Conservation (phyloP, 2,888 invertebrate species). For the Cheilosia variabilis region DNA sequence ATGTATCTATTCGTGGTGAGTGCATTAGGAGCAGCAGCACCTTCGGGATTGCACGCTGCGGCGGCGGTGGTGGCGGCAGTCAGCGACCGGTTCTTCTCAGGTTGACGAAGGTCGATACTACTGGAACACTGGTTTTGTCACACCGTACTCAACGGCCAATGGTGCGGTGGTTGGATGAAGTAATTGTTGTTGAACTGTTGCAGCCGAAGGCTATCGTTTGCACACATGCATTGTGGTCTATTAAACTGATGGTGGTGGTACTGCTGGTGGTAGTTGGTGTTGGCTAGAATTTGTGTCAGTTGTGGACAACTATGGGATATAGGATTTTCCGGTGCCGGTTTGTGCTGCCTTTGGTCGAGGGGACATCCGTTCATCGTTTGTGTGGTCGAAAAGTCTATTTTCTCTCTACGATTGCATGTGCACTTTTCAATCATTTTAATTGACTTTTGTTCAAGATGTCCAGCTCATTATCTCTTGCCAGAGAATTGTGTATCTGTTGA, state of each 20-base stretch:
- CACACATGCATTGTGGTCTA: slow-evolving; percentile 48
- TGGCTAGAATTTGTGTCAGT: slow-evolving; percentile 76
- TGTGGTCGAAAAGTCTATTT: slow-evolving; percentile 66
- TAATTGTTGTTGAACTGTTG: slow-evolving; percentile 73
- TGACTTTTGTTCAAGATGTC: slow-evolving; percentile 74
- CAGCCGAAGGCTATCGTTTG: slow-evolving; percentile 41
- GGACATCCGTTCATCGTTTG: slow-evolving; percentile 72
- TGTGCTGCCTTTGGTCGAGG: slow-evolving; percentile 53
- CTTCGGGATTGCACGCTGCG: slow-evolving; percentile 27
- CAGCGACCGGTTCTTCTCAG: slow-evolving; percentile 65
- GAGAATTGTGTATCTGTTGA: slow-evolving; percentile 57
- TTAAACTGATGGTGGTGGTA: slow-evolving; percentile 55
- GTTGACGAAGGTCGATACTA: slow-evolving; percentile 74
- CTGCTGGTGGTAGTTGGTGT: slow-evolving; percentile 53
- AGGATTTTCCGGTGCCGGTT: slow-evolving; percentile 70
- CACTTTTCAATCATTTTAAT: slow-evolving; percentile 75
- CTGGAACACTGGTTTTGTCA: slow-evolving; percentile 74
- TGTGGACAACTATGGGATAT: slow-evolving; percentile 82
- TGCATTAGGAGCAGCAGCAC: slow-evolving; percentile 72
- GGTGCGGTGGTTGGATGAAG: slow-evolving; percentile 73
- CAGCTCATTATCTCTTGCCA: slow-evolving; percentile 65
- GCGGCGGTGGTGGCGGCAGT: slow-evolving; percentile 23
- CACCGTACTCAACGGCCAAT: slow-evolving; percentile 75
- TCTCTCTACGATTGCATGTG: slow-evolving; percentile 73
- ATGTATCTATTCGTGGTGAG: slow-evolving; percentile 78